Conservation (phyloP, 2,797 vertebrate species). For the Rhabdomys pumilio region DNA sequence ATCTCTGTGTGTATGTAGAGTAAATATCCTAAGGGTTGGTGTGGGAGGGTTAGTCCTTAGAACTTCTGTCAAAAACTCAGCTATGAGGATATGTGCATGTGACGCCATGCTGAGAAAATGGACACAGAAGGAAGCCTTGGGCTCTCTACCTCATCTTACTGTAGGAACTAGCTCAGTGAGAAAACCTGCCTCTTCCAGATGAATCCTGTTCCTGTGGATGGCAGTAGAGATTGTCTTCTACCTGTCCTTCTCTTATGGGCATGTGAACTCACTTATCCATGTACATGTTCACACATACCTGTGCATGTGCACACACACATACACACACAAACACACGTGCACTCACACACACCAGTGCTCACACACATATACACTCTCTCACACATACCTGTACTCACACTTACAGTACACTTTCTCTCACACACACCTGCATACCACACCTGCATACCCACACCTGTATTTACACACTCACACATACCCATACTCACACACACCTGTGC, state of each 20-base stretch:
- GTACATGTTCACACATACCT: background rate
- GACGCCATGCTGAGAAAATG: background rate
- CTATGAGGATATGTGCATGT: background rate
- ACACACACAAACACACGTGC: background rate
- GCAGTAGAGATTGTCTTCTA: background rate
- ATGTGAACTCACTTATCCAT: background rate
- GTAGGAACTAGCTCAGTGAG: background rate
- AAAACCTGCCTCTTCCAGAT: background rate
- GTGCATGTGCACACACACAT: background rate
- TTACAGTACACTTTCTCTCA: background rate
- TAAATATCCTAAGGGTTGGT: background rate
- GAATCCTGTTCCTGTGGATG: background rate
- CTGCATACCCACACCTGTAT: too few relatives aligned
- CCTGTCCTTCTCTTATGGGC: too few relatives aligned
- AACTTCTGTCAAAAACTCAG: background rate
- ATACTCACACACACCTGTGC: background rate
- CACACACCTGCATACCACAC: background rate
- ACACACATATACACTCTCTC: background rate
- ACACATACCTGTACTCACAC: background rate
- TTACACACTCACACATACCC: background rate
- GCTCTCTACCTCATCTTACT: too few relatives aligned
- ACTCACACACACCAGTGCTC: background rate
- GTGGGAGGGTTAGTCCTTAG: background rate
- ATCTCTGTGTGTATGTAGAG: background rate
- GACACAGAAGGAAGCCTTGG: background rate